phyloP scores from a whole-genome alignment of 2,797 vertebrate genomes.

The Galaxias olidus region DNA sequence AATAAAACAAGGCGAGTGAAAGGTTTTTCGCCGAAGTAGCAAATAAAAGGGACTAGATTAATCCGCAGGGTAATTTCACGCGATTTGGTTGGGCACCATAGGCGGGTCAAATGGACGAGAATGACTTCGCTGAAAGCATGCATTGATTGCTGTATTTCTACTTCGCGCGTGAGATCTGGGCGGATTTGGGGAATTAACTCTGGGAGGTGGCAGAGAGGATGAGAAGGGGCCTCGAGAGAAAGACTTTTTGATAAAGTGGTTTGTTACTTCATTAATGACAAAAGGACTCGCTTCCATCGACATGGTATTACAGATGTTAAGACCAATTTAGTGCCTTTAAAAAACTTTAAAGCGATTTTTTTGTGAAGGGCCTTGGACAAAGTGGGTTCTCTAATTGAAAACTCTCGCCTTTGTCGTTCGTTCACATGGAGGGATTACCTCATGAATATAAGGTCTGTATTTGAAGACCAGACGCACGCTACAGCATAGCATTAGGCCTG shows the following conservation, averaged over 20 bases:
- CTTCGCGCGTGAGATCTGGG: conserved; percentile 70
- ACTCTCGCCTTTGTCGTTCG: conserved; percentile 67
- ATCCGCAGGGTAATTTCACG: conserved; percentile 89
- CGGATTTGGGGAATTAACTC: conserved; percentile 55
- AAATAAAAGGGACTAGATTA: conserved; percentile 79
- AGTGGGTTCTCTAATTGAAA: conserved; percentile 75
- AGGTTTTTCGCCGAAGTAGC: conserved; percentile 70
- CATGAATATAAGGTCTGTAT: conserved; percentile 77
- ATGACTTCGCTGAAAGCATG: conserved; percentile 75
- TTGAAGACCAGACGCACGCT: conserved; percentile 67
- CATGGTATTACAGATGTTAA: conserved; percentile 79
- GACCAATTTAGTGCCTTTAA: conserved; percentile 76
- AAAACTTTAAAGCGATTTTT: conserved; percentile 74
- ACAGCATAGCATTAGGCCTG: conserved; percentile 50
- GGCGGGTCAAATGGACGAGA: conserved; percentile 81
- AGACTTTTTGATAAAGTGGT: conserved; percentile 81
- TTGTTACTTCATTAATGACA: conserved; percentile 87
- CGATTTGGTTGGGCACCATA: conserved; percentile 83
- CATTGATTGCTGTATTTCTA: conserved; percentile 86
- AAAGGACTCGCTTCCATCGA: conserved; percentile 69
- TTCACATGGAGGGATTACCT: conserved; percentile 74
- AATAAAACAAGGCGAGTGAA: conserved; percentile 75
- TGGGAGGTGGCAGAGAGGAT: conserved; percentile 8
- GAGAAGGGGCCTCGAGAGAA: conserved; percentile 55
- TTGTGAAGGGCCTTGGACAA: conserved; percentile 61